Conservation (phyloP, 2,797 vertebrate genomes). For the Pantherophis vulpinus region DNA sequence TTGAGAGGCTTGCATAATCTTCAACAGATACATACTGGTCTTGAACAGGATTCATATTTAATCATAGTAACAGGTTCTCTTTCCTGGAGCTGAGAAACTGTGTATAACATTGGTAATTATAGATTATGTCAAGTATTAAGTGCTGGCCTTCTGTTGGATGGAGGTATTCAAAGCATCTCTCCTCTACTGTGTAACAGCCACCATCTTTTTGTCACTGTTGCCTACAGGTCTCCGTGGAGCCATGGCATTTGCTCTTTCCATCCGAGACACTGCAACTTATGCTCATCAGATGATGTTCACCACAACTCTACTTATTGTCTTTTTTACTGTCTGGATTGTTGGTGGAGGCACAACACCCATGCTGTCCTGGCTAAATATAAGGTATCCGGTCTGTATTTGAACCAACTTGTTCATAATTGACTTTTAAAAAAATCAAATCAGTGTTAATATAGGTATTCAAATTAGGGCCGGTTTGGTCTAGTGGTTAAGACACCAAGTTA, state of each 20-base stretch:
- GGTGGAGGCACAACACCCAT: slow-evolving; percentile 97
- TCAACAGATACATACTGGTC: not conserved
- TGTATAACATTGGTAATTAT: not conserved
- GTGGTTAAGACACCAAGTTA: not conserved
- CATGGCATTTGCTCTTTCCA: slow-evolving; percentile 94
- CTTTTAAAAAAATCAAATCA: not conserved
- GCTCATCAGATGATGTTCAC: slow-evolving; percentile 98
- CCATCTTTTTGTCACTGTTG: slow-evolving; percentile 25
- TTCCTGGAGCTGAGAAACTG: not conserved
- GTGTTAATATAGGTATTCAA: not conserved
- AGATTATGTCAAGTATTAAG: not conserved
- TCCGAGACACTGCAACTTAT: slow-evolving; percentile 93
- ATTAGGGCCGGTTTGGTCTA: not conserved
- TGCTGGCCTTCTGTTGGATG: not conserved
- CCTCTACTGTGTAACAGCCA: not conserved
- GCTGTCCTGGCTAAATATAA: slow-evolving; percentile 95
- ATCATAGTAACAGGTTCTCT: not conserved
- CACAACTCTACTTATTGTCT: slow-evolving; percentile 94
- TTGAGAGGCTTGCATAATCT: not conserved
- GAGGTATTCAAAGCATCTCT: rapidly evolving
- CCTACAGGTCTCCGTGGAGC: slow-evolving; percentile 88
- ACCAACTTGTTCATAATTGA: not conserved
- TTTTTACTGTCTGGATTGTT: slow-evolving; percentile 97
- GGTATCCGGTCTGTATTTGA: slow-evolving; percentile 59
- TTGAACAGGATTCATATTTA: not conserved